Conservation (phyloP, 35 echinoderm and acorn worm species). For the Holothuria glaberrima region DNA sequence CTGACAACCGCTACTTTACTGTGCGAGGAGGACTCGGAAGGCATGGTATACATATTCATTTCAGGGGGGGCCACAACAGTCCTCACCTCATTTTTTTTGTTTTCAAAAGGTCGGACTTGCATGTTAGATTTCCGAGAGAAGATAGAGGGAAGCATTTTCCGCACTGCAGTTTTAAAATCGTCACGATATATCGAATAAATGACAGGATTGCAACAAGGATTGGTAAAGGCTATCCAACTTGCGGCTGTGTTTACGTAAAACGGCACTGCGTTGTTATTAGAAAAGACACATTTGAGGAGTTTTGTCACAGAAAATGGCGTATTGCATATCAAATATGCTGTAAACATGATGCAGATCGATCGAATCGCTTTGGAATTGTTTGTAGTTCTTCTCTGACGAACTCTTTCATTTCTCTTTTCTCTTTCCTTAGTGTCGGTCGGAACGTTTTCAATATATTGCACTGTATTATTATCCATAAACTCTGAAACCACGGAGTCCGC, state of each 20-base stretch:
- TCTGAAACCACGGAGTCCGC: neutral
- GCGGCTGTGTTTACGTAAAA: constrained; percentile 72
- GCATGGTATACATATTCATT: neutral
- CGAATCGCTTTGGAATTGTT: constrained; percentile 69
- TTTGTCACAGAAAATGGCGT: constrained; percentile 91
- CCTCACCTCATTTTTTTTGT: neutral
- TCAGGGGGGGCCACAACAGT: too few species aligned
- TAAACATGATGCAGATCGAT: constrained; percentile 78
- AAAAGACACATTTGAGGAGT: constrained; percentile 81
- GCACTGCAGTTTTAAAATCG: constrained; percentile 69
- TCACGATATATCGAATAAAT: constrained; percentile 85
- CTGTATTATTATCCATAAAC: neutral
- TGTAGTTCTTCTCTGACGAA: constrained; percentile 25
- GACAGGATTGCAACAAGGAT: constrained; percentile 88
- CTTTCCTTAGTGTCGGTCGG: neutral
- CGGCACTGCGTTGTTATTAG: constrained; percentile 65
- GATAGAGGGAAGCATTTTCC: constrained; percentile 47
- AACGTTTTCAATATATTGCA: neutral
- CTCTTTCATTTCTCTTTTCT: neutral
- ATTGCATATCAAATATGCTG: constrained; percentile 75
- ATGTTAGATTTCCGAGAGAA: constrained; percentile 2
- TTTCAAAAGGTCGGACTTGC: neutral
- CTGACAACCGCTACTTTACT: neutral
- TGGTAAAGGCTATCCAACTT: constrained; percentile 77
- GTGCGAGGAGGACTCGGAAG: neutral